Conservation (phyloP, 2,888 invertebrate species). For the Leptarthrus brevirostris region DNA sequence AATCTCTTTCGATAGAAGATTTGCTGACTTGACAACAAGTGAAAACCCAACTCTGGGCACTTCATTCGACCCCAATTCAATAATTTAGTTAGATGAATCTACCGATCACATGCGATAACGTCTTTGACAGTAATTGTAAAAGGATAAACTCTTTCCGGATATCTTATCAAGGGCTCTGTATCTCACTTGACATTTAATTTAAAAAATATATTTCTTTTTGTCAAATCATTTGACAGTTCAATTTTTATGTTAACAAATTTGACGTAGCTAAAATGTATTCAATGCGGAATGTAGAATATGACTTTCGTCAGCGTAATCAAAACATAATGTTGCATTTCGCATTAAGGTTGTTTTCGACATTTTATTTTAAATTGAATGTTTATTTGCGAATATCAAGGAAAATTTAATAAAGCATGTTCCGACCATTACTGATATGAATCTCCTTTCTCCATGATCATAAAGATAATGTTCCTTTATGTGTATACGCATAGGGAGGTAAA, state of each 20-base stretch:
- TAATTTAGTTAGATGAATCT: neutral
- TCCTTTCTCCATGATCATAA: neutral
- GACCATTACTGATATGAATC: neutral
- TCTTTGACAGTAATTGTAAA: conserved; percentile 1
- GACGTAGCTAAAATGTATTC: too few species aligned
- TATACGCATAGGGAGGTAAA: neutral
- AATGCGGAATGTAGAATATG: too few species aligned
- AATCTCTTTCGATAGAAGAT: neutral
- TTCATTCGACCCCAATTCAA: neutral
- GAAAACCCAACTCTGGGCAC: neutral
- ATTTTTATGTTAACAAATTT: neutral
- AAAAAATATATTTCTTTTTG: neutral
- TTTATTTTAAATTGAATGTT: too few species aligned
- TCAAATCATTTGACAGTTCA: neutral
- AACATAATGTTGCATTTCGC: too few species aligned
- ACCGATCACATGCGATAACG: neutral
- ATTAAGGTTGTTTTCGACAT: too few species aligned
- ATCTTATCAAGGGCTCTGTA: neutral
- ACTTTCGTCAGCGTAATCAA: too few species aligned
- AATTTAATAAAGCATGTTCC: neutral
- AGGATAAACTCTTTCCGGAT: conserved; percentile 3
- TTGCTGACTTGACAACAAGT: neutral
- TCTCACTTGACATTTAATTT: neutral
- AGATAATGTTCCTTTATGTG: neutral
- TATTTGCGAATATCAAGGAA: too few species aligned